phyloP scores from a whole-genome alignment of 2,888 invertebrate genomes.

The Tiliacea citrago region DNA sequence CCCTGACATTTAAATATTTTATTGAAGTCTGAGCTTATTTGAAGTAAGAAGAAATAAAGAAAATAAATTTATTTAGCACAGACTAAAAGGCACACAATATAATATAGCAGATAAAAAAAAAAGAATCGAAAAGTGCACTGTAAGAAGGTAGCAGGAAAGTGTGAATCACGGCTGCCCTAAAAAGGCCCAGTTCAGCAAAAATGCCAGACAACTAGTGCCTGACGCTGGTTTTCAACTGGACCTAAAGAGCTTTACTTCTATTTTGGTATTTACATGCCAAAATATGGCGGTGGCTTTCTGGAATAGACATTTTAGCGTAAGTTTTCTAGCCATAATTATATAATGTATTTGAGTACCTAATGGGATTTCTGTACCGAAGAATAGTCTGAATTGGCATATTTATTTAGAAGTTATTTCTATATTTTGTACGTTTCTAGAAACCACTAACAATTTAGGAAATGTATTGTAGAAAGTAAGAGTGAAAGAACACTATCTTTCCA shows the following conservation, averaged over 20 bases:
- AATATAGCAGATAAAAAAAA: too few relatives aligned
- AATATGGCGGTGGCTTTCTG: not conserved
- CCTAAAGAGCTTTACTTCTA: not conserved
- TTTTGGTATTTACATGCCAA: not conserved
- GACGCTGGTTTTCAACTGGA: too few relatives aligned
- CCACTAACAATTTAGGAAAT: not conserved
- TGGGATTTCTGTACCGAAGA: not conserved
- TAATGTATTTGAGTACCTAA: not conserved
- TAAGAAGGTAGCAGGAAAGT: too few relatives aligned
- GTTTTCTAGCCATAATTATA: not conserved
- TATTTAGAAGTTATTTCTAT: too few relatives aligned
- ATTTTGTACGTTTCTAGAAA: too few relatives aligned
- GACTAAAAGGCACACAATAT: too few relatives aligned
- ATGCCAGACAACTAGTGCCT: too few relatives aligned
- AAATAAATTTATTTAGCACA: too few relatives aligned
- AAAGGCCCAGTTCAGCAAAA: too few relatives aligned
- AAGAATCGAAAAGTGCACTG: too few relatives aligned
- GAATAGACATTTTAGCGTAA: not conserved
- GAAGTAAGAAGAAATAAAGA: not conserved
- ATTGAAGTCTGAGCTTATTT: conserved; percentile 16
- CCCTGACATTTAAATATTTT: conserved; percentile 13
- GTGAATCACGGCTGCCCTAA: too few relatives aligned
- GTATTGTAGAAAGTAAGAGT: not conserved
- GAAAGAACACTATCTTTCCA: too few relatives aligned
- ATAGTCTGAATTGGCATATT: not conserved